Evolutionary conservation across 2,888 invertebrate species (phyloP).

Genomic region (Hyles lineata): DNA sequence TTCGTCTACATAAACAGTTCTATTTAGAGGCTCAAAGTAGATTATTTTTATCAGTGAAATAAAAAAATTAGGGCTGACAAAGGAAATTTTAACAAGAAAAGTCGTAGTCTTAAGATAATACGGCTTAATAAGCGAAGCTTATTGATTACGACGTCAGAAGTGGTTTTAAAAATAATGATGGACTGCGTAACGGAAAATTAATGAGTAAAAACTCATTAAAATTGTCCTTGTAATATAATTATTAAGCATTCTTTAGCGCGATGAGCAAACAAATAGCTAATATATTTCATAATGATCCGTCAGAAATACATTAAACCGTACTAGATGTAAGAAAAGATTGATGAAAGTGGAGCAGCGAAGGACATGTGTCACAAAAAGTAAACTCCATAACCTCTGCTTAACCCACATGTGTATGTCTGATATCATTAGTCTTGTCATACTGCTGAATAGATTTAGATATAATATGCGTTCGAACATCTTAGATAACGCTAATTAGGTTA

Average conservation of each 20-base stretch:
- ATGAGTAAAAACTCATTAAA: not conserved
- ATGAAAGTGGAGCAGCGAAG: no score
- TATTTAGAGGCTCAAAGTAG: slow-evolving; percentile 17
- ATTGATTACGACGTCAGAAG: slow-evolving; percentile 14
- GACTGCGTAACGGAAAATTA: not conserved
- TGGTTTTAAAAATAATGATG: not conserved
- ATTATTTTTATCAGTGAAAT: slow-evolving; percentile 18
- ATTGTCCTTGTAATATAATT: not conserved
- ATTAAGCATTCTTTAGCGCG: not conserved
- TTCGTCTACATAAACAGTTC: slow-evolving; percentile 20
- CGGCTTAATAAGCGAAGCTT: slow-evolving; percentile 13
- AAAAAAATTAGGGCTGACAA: slow-evolving; percentile 9
- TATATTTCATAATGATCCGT: no score
- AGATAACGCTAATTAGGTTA: not conserved
- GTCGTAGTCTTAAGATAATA: slow-evolving; percentile 13
- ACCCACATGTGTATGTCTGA: no score
- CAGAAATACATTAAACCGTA: no score
- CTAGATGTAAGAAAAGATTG: no score
- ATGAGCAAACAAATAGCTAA: not conserved
- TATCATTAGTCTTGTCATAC: no score
- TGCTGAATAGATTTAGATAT: not conserved
- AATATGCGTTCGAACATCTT: not conserved
- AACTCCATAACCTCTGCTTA: no score
- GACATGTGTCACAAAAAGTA: no score
- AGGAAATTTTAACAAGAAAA: slow-evolving; percentile 16